Percentiles rank a stretch among this genome's conserved stretches.
phyloP scores from a whole-genome alignment of 2,797 vertebrate genomes.

The Intellagama lesueurii region DNA sequence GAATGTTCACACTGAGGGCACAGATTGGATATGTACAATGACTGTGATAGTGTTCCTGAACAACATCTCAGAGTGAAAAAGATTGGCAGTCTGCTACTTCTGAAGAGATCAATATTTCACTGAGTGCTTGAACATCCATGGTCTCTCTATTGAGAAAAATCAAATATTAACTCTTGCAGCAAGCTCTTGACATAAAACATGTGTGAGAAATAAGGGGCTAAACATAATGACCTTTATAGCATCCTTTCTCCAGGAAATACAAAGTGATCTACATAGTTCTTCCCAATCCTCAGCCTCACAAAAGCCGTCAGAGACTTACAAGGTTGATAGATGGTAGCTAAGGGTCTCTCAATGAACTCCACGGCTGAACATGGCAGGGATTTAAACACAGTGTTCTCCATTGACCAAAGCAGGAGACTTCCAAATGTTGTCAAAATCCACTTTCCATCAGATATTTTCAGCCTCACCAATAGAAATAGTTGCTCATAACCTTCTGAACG shows the following conservation, averaged over 20 bases:
- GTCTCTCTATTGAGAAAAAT: not conserved
- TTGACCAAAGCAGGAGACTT: not conserved
- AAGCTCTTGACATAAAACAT: not conserved
- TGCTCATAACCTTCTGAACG: not conserved
- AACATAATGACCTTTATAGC: not conserved
- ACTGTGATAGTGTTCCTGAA: not conserved
- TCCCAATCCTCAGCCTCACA: not conserved
- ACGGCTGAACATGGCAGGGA: not conserved
- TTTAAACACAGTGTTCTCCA: not conserved
- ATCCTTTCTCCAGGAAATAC: not conserved
- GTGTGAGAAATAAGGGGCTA: not conserved
- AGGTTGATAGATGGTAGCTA: not conserved
- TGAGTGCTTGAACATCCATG: not conserved
- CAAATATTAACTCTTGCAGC: not conserved
- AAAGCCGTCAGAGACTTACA: not conserved
- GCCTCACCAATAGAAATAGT: not conserved
- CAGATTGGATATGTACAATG: not conserved
- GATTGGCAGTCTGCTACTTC: not conserved
- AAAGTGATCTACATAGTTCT: not conserved
- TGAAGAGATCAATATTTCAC: not conserved
- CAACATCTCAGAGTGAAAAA: not conserved
- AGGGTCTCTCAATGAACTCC: not conserved
- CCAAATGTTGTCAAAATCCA: not conserved
- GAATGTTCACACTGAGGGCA: conserved; percentile 69
- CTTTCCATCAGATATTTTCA: not conserved